A percentile compares a stretch with the other conserved stretches of the same genome.
Evolutionary conservation across 2,113 vertebrate genomes (phyloP).

Genomic region (Odobenus rosmarus): DNA sequence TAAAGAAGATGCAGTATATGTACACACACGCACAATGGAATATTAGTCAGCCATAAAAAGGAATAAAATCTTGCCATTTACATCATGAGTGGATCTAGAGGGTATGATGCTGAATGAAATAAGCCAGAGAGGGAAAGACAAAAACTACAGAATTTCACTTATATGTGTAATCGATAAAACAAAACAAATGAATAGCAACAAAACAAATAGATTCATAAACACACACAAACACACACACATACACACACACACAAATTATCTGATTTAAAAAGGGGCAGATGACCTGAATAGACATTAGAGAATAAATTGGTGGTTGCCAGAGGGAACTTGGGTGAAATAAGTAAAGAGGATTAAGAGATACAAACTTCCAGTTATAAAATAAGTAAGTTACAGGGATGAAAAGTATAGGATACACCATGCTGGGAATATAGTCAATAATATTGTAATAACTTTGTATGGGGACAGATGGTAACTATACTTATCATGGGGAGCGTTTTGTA

Average conservation of each 20-base stretch:
- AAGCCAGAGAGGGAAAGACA: background rate
- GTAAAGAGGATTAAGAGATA: background rate
- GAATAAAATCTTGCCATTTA: background rate
- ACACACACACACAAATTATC: too few relatives aligned
- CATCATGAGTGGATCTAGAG: background rate
- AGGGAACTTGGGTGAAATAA: background rate
- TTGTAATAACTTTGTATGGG: background rate
- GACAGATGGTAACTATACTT: background rate
- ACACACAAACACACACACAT: too few relatives aligned
- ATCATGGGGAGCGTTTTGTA: background rate
- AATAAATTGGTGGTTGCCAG: background rate
- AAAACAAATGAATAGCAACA: background rate
- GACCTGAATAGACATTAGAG: background rate
- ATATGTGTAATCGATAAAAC: background rate
- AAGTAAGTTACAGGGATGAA: background rate
- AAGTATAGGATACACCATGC: background rate
- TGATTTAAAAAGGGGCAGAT: too few relatives aligned
- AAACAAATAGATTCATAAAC: background rate
- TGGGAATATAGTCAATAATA: background rate
- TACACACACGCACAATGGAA: background rate
- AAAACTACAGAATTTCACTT: background rate
- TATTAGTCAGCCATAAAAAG: background rate
- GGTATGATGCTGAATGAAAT: background rate
- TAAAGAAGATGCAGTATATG: background rate
- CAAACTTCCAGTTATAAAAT: background rate